Base-by-base conservation (phyloP, 2,113 vertebrate genomes). In the Psettodes erumei region DNA sequence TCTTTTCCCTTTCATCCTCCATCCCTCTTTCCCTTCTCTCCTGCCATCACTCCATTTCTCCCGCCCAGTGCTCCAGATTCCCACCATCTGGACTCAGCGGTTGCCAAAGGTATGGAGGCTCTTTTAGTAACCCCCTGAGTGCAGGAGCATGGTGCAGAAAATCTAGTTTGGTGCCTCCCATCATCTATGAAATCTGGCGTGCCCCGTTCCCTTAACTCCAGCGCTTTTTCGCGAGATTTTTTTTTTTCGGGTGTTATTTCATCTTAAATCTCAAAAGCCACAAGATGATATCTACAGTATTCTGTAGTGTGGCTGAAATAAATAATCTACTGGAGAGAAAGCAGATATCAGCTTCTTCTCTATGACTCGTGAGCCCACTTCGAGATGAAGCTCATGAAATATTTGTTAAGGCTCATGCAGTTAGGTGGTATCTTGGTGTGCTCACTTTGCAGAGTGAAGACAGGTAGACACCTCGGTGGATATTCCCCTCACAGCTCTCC, bases 61-160 rank as follows among this genome's bases (percentile, higher is more conserved):
- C 86, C 68, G 58, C 89, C 81, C 86, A 75, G 21, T 78, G 90
- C 84, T 89, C 91, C 86, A 90, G 86, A 91, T 92, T 91, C 85
- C 67, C 83, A 85, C 92, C 91, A 93, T 93, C 92, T 93, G 92
- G 91, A 84, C 83, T 81, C 75, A 56, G 63, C 64, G 60, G 75
- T 85, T 93, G 90, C 91, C 91, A 93, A 91, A 92, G 87, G 89
- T 92, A 86, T 82, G 67, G 82, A 82, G 79, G 82, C 86, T 88
- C 85, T 82, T 88, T 88, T 76, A 85, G 83, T 78, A 86, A 77
- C 62, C 81, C 86, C 85, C 71, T 23, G 86, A 83, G 84, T 82
- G 72, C 74, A 67, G 21, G 79, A 86, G 81, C 82, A 70, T 50
- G 69, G 81, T 74, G 80, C 89, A 89, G 85, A 89, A 92, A 90